Evolutionary conservation across 2,113 vertebrate species (phyloP).

Genomic region (Phalacrocorax pelagicus): DNA sequence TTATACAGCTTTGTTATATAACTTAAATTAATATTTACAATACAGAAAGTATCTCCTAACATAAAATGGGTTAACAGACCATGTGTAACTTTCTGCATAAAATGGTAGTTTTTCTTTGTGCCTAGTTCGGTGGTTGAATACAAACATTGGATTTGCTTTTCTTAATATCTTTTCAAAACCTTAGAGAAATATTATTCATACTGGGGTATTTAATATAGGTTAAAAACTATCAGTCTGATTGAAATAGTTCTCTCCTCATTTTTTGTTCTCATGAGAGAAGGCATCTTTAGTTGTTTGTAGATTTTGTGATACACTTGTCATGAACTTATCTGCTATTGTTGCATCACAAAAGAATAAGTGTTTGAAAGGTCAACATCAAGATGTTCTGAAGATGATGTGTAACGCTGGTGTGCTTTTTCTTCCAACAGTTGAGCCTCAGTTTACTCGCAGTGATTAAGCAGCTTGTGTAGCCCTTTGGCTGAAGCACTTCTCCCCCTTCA

Average conservation of each 20-base stretch:
- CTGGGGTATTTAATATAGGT: not conserved
- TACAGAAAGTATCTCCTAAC: not conserved
- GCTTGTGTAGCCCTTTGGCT: not conserved
- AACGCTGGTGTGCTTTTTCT: not conserved
- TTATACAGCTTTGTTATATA: not conserved
- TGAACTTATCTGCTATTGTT: not conserved
- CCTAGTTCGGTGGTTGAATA: not conserved
- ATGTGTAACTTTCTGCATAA: not conserved
- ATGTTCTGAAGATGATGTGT: not conserved
- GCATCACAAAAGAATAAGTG: accelerated
- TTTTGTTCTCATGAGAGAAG: not conserved
- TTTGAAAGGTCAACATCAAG: not conserved
- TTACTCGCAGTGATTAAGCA: not conserved
- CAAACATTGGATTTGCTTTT: not conserved
- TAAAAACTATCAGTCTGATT: not conserved
- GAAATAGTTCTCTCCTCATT: not conserved
- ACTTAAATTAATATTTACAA: not conserved
- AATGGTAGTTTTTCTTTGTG: not conserved
- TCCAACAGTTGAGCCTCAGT: not conserved
- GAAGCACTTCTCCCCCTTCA: not conserved
- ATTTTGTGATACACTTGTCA: not conserved
- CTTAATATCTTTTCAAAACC: not conserved
- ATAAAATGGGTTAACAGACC: not conserved
- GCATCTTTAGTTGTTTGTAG: not conserved
- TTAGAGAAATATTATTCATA: not conserved